These are phyloP conservation scores for Tricholauxania praeusta DNA, from an alignment of 2,888 invertebrate genomes.

Conservation along the genomic window DNA sequence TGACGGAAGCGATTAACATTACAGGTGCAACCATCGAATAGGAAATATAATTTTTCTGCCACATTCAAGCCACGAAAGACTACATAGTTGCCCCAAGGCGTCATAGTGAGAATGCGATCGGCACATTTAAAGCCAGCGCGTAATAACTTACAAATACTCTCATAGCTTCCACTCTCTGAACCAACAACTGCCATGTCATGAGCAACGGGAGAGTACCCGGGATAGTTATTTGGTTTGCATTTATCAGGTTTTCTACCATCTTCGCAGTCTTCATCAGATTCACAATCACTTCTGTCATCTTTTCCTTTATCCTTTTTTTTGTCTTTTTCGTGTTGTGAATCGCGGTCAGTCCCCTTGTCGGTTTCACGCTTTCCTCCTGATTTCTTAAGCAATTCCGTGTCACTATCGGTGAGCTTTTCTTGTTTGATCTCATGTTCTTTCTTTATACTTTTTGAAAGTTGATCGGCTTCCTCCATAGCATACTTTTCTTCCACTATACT, in stretches of 20 bases:
- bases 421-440: neutral
- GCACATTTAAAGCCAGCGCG: constrained; percentile 58
- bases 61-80: constrained; percentile 53
- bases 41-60: constrained; percentile 48
- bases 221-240: constrained; percentile 57
- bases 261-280: neutral
- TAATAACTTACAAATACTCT: constrained; percentile 59
- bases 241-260: neutral
- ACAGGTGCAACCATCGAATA: constrained; percentile 66
- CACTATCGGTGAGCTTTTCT: neutral
- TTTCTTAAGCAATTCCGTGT: neutral
- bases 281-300: constrained; percentile 2
- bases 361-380: neutral
- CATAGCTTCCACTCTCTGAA: constrained; percentile 63
- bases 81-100: constrained; percentile 66
- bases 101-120: constrained; percentile 62
- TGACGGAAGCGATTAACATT: constrained; percentile 63
- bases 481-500: constrained; percentile 1
- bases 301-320: neutral
- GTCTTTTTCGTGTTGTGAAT: neutral
- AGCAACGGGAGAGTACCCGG: constrained; percentile 55
- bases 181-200: constrained; percentile 61
- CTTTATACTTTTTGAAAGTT: neutral
- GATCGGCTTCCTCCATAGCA: neutral
- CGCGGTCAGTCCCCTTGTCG: neutral